Conservation (phyloP, 2,888 invertebrate species). For the Exocentrus adspersus region DNA sequence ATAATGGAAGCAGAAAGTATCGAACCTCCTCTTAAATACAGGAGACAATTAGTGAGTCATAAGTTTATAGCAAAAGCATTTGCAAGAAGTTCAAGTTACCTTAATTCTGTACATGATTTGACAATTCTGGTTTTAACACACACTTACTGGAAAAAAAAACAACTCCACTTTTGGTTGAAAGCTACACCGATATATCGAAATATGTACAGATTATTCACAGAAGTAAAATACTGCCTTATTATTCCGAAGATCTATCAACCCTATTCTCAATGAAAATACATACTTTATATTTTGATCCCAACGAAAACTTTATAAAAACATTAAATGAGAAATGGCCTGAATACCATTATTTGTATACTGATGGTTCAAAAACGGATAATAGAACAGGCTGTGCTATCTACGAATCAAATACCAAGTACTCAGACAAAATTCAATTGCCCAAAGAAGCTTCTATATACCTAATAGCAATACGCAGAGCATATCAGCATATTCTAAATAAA, state of each 20-base stretch:
- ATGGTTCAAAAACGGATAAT: neutral
- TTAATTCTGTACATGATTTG: neutral
- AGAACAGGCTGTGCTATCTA: neutral
- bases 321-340: too few species aligned
- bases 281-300: too few species aligned
- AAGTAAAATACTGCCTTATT: neutral
- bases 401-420: neutral
- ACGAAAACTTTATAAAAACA: neutral
- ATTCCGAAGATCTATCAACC: neutral
- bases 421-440: neutral
- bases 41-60: neutral
- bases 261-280: neutral
- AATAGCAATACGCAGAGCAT: neutral
- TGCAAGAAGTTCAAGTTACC: neutral
- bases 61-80: neutral
- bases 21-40: neutral
- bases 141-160: neutral
- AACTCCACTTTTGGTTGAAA: neutral
- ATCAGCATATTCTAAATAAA: neutral
- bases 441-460: neutral
- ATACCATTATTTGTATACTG: too few species aligned
- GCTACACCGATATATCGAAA: neutral
- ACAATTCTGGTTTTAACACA: neutral
- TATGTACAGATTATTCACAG: neutral
- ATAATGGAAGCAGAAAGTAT: neutral